Percentiles rank a stretch among this genome's conserved stretches.
Conservation (phyloP, 2,888 invertebrate genomes). For the Drosophila setosimentum region DNA sequence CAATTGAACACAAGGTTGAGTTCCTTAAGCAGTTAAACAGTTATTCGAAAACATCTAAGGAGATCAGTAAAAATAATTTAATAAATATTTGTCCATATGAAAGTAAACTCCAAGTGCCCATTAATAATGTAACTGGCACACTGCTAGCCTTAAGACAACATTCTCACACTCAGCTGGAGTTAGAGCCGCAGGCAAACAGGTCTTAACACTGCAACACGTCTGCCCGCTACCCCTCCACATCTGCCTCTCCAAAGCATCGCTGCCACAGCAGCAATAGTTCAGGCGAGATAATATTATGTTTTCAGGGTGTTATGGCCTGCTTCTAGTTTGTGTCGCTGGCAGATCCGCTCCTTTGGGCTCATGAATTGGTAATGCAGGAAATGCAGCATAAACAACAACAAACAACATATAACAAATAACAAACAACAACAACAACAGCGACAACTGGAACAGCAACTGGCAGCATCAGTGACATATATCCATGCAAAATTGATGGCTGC, state of each 20-base stretch:
- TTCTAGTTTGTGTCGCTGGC: slow-evolving; percentile 57
- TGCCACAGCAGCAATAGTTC: slow-evolving; percentile 19
- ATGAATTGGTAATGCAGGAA: slow-evolving; percentile 77
- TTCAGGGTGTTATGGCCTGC: slow-evolving; percentile 61
- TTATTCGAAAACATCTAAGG: neutral
- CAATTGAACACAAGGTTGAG: neutral
- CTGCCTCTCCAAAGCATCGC: slow-evolving; percentile 2
- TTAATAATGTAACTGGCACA: slow-evolving; percentile 24
- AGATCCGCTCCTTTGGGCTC: slow-evolving; percentile 47
- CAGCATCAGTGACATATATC: slow-evolving; percentile 35
- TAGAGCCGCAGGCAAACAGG: slow-evolving; percentile 12
- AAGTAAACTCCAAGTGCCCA: slow-evolving; percentile 9
- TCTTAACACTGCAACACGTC: slow-evolving; percentile 8
- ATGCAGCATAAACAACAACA: slow-evolving; percentile 60
- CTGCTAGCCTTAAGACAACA: slow-evolving; percentile 18
- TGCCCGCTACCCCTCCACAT: neutral
- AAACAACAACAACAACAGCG: slow-evolving; percentile 15
- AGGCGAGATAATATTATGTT: slow-evolving; percentile 59
- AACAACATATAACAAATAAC: slow-evolving; percentile 11
- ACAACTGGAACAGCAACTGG: slow-evolving; percentile 9
- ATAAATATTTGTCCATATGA: slow-evolving; percentile 42
- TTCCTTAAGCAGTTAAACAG: neutral
- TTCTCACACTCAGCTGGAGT: neutral
- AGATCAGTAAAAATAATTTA: slow-evolving; percentile 18
- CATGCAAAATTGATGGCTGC: slow-evolving; percentile 71